These are phyloP conservation scores for Strix uralensis DNA, from an alignment of 2,113 vertebrate species.

Conservation along the genomic window DNA sequence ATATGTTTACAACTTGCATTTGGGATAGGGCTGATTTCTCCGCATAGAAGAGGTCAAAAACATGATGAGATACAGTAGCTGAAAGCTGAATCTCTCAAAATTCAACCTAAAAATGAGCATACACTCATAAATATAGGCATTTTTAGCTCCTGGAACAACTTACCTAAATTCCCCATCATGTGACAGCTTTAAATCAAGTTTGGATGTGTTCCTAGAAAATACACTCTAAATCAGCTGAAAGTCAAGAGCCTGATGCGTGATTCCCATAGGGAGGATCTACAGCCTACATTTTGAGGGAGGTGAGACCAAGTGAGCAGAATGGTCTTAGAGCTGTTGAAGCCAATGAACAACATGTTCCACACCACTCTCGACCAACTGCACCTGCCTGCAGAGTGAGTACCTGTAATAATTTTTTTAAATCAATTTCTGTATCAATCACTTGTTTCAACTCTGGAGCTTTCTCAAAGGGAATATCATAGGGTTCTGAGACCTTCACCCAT, in stretches of 20 bases:
- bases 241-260: neutral
- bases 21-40: neutral
- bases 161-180: constrained; percentile 19
- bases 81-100: neutral
- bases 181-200: constrained; percentile 47
- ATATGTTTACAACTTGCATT: neutral
- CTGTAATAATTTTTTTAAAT: neutral
- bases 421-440: neutral
- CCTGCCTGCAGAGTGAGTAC: neutral
- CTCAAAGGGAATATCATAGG: neutral
- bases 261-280: neutral
- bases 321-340: neutral
- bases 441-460: neutral
- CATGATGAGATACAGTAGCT: neutral
- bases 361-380: neutral
- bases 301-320: constrained; percentile 7
- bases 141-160: constrained; percentile 44
- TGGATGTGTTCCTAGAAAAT: constrained; percentile 51
- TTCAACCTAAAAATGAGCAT: constrained; percentile 8
- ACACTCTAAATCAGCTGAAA: neutral
- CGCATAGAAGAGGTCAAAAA: neutral
- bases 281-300: constrained; percentile 3
- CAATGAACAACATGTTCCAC: neutral
- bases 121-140: neutral
- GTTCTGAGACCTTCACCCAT: neutral